phyloP scores from a whole-genome alignment of 2,113 vertebrate species.

The Thryonomys swinderianus region DNA sequence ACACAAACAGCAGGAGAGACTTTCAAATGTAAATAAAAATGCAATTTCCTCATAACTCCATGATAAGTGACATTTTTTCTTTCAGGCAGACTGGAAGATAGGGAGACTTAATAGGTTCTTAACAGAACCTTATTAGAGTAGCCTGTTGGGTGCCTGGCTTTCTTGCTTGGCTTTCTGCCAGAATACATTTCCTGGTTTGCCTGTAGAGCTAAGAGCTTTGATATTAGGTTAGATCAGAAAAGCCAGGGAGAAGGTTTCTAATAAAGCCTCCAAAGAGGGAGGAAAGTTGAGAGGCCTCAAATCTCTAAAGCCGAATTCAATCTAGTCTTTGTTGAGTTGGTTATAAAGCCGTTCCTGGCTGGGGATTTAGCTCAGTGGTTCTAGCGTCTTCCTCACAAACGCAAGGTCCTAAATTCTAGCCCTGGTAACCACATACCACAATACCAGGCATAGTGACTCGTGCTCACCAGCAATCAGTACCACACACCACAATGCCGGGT shows the following conservation, averaged over 20 bases:
- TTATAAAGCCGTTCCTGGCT: slow-evolving; percentile 2
- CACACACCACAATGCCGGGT: too few relatives aligned
- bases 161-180: neutral
- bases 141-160: neutral
- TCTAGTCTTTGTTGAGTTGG: neutral
- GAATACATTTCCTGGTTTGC: neutral
- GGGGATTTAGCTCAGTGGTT: too few relatives aligned
- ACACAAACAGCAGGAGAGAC: neutral
- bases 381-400: too few relatives aligned
- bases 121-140: neutral
- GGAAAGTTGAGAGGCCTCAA: neutral
- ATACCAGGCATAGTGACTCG: too few relatives aligned
- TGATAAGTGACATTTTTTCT: neutral
- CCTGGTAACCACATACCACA: too few relatives aligned
- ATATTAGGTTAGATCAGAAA: neutral
- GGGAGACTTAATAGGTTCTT: neutral
- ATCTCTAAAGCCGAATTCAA: neutral
- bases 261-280: neutral
- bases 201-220: neutral
- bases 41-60: neutral
- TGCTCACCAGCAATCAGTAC: too few relatives aligned
- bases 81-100: neutral
- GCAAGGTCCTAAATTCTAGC: too few relatives aligned
- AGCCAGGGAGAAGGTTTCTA: neutral
- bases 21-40: slow-evolving; percentile 59